These are phyloP conservation scores for Spodoptera littoralis DNA, from an alignment of 2,888 invertebrate genomes.

Conservation along the genomic window DNA sequence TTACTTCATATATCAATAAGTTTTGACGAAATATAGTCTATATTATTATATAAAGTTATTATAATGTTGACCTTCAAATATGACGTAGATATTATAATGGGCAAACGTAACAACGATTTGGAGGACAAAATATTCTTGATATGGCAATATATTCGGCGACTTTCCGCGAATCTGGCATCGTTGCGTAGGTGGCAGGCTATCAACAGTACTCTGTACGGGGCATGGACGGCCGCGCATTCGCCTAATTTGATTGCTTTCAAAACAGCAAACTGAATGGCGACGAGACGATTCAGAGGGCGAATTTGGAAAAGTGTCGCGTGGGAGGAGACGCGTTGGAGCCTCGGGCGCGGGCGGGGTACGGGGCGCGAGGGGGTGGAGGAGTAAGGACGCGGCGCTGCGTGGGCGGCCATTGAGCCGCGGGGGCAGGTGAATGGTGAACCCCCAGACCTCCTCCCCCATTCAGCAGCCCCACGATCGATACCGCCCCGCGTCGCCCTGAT, in stretches of 20 bases:
- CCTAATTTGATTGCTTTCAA: constrained; percentile 77
- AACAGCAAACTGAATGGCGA: constrained; percentile 80
- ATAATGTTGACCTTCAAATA: constrained; percentile 30
- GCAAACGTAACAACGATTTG: constrained; percentile 17
- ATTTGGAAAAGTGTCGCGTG: constrained; percentile 81
- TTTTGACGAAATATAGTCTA: background rate
- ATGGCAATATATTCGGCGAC: constrained; percentile 35
- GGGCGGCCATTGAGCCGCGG: constrained; percentile 87
- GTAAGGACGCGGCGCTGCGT: constrained; percentile 73
- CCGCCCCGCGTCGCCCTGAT: constrained; percentile 63
- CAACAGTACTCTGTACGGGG: constrained; percentile 45
- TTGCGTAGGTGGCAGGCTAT: constrained; percentile 53
- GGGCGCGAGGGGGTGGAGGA: constrained; percentile 57
- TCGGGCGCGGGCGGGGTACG: constrained; percentile 47
- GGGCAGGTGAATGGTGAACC: constrained; percentile 84
- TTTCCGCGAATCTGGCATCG: constrained; percentile 25
- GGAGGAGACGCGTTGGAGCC: constrained; percentile 78
- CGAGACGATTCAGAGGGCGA: constrained; percentile 77
- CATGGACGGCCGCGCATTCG: constrained; percentile 46
- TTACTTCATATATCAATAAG: background rate
- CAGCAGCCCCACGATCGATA: constrained; percentile 78
- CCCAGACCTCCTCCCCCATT: constrained; percentile 76
- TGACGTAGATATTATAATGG: constrained; percentile 25
- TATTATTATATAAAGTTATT: constrained; percentile 8
- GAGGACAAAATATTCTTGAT: constrained; percentile 30